phyloP scores from a whole-genome alignment of 2,888 invertebrate genomes.

The Cylloceria caligata region DNA sequence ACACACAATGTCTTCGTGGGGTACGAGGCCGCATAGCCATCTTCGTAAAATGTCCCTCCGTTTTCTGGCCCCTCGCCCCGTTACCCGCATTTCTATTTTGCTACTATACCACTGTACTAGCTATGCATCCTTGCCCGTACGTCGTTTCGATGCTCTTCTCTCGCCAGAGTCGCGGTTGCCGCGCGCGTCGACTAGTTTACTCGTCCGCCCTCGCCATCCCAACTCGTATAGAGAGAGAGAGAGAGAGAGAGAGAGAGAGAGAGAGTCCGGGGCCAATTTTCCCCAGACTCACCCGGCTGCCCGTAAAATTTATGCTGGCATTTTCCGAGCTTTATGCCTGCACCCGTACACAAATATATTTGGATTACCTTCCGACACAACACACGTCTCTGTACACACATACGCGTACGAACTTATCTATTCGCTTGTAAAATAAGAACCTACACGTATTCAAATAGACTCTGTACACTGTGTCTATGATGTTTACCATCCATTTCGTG shows the following conservation, averaged over 20 bases:
- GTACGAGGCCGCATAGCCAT: conserved; percentile 36
- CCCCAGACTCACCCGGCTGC: conserved; percentile 68
- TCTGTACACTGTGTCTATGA: conserved; percentile 40
- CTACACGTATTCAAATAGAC: conserved; percentile 39
- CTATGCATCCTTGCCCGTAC: conserved; percentile 32
- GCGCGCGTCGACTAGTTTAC: conserved; percentile 53
- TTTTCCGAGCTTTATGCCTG: conserved; percentile 73
- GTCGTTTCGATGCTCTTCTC: conserved; percentile 43
- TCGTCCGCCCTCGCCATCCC: conserved; percentile 21
- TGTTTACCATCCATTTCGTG: conserved; percentile 57
- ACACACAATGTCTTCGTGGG: conserved; percentile 56
- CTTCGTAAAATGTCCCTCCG: conserved; percentile 55
- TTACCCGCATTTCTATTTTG: conserved; percentile 18
- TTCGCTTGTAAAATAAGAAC: conserved; percentile 51
- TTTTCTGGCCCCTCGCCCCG: not conserved
- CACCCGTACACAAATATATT: conserved; percentile 68
- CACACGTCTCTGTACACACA: conserved; percentile 5
- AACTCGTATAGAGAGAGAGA: not conserved
- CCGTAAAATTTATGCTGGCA: conserved; percentile 77
- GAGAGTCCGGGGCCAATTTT: conserved; percentile 72
- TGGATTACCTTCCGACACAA: conserved; percentile 54
- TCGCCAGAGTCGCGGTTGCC: conserved; percentile 52
- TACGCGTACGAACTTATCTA: conserved; percentile 27
- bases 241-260: conserved; percentile 4
- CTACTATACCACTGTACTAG: conserved; percentile 12